Base-by-base conservation (phyloP, 2,888 invertebrate genomes). In the Amphimallon solstitiale region DNA sequence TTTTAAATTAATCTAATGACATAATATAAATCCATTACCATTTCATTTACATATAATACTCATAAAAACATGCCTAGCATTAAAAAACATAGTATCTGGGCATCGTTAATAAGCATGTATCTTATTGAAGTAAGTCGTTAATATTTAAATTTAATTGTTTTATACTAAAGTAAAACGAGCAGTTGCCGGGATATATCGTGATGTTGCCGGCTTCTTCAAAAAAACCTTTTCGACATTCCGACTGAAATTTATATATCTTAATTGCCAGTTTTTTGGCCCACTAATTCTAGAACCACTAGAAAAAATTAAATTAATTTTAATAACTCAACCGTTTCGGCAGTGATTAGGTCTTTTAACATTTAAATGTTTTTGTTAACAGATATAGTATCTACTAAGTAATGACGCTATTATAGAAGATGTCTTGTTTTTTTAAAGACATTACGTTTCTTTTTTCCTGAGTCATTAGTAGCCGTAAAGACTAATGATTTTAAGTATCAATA, bases 281-380 rank as follows among this genome's bases (percentile, higher is more conserved):
- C 14, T 15, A 52, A 37, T 37, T 37, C 52, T 37, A 37, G 37
- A 37, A 37, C 37, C 52, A 17, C 38, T 43, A 43, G 43, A 52
- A 52, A 52, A 52, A 52, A 52, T 37, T 52, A 52, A 52, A 52
- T 52, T 52, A 52, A 52, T 52, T 52, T 52, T 52, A 52, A 52
- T 52, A 52, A 52, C 37, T 52, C 52, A 52, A 37, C 52, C 19
- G 52, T 52, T 52, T 37, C 37, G 37, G 37, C 52, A 19, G 35
- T 52, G 52, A 52, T 52, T 38, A 38, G 37, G 37, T 19, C 52
- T 37, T 52, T 38, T 52, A 52, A 19, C 52, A 19, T 52, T 52
- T 52, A 37, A 52, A 52, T 52, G 52, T 52, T 19, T 19, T 37
- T 52, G 52, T 38, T 52, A 38, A 37, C 38, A 19, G 52, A 52